phyloP scores from a whole-genome alignment of 1,140 invertebrate genomes.

The Leptinotarsa lineolata region DNA sequence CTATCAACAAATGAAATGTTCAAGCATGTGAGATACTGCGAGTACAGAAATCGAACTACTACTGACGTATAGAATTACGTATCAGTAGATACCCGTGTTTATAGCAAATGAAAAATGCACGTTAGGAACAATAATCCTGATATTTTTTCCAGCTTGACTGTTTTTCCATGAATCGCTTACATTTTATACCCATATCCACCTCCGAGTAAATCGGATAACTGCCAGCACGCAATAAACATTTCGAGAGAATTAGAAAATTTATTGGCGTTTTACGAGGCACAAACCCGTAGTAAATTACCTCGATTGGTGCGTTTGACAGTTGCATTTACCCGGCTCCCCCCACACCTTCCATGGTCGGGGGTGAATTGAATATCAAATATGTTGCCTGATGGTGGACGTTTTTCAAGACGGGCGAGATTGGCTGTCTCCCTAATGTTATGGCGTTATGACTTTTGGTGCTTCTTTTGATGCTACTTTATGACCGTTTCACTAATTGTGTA shows the following conservation, averaged over 20 bases:
- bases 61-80: no score
- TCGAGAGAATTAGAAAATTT: constrained; percentile 4
- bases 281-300: constrained; percentile 6
- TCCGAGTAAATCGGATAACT: constrained; percentile 2
- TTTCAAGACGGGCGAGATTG: not conserved
- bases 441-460: not conserved
- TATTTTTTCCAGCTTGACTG: no score
- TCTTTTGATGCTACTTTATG: not conserved
- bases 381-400: not conserved
- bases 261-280: constrained; percentile 5
- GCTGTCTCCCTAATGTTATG: not conserved
- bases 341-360: not conserved
- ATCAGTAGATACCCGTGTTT: no score
- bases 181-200: not conserved
- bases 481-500: not conserved
- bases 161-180: no score
- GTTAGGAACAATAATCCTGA: no score
- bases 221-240: constrained; percentile 5
- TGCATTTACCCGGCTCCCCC: not conserved
- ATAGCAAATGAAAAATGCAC: no score
- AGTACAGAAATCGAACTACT: no score
- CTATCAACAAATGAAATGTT: no score
- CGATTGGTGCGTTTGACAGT: constrained; percentile 5
- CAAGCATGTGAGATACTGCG: no score
- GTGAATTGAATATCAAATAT: not conserved